Evolutionary conservation across 1,140 invertebrate genomes (phyloP), one percentile per base, ranked within the genome.

Genomic region (Tetramorium simillimum): DNA sequence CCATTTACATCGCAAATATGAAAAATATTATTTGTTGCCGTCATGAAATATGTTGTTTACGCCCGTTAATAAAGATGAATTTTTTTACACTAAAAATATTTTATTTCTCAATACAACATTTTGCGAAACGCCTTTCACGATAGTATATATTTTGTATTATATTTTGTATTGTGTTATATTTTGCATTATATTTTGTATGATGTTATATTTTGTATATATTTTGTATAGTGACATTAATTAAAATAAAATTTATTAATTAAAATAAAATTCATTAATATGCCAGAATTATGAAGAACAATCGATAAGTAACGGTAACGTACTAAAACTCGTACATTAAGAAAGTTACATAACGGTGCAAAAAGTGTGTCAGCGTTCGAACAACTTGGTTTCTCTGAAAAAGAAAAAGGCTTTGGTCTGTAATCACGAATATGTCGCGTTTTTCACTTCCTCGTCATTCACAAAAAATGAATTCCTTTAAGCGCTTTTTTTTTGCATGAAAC

Each of bases 401-500:
- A 37, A 33, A 72, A 69, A 69, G 65, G 21, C 65, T 69, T 69
- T n/a, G 43, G 65, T 69, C 51, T 73, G 51, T 56, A 56, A 73
- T 73, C 51, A 73, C 49, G 28, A 53, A 53, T 73, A 73, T 21
- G 49, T 73, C 53, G 33, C 33, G 53, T 75, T 75, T 56, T 75
- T 58, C 51, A 21, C 51, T 73, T 73, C 51, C 51, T 73, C 28
- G 65, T 69, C 65, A 69, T 69, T 69, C 65, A 67, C 37, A 73
- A 73, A 73, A 73, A 69, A 43, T 16, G 65, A 69, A 72, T 24
- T 72, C 69, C 69, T 72, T 72, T 72, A 72, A 72, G 51, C 43
- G 40, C 43, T 28, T 33, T 75, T 75, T 73, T 33, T 73, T 14
- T 75, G 28, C 49, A 28, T 33, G 28, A 37, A 3, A 56, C 51